A percentile compares a stretch with the other conserved stretches of the same genome.
Conservation (phyloP, 2,113 vertebrate genomes). For the Podilymbus podiceps region DNA sequence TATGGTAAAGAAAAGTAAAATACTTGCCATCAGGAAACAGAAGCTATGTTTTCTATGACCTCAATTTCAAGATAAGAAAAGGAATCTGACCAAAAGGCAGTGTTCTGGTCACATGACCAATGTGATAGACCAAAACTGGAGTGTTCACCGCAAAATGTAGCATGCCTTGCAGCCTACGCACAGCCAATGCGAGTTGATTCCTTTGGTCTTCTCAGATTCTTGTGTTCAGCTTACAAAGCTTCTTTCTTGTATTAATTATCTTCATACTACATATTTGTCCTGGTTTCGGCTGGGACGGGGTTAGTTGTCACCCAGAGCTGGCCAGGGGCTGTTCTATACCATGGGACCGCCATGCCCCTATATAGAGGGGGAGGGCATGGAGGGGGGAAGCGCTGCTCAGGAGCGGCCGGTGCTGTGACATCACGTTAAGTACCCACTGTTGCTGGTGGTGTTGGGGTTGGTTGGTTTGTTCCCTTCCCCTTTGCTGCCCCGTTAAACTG, state of each 20-base stretch:
- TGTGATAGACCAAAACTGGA: background rate
- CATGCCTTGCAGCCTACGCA: background rate
- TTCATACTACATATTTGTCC: background rate
- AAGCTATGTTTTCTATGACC: background rate
- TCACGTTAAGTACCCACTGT: no score
- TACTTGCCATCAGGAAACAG: background rate
- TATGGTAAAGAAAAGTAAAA: background rate
- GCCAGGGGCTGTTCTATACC: no score
- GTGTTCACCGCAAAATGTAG: accelerated
- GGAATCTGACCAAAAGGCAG: background rate
- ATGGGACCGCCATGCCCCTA: no score
- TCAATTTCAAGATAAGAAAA: background rate
- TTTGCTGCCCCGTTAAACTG: no score
- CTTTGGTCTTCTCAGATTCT: background rate
- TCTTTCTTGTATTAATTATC: background rate
- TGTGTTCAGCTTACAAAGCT: background rate
- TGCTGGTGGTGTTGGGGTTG: no score
- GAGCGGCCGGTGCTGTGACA: no score
- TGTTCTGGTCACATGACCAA: background rate
- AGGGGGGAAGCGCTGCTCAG: no score
- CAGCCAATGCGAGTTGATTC: background rate
- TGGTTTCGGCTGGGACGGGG: no score
- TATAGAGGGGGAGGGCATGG: no score
- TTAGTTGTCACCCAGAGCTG: no score
- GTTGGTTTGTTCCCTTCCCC: no score